Conservation (phyloP, 2,797 vertebrate species). For the Cirrhinus mrigala region DNA sequence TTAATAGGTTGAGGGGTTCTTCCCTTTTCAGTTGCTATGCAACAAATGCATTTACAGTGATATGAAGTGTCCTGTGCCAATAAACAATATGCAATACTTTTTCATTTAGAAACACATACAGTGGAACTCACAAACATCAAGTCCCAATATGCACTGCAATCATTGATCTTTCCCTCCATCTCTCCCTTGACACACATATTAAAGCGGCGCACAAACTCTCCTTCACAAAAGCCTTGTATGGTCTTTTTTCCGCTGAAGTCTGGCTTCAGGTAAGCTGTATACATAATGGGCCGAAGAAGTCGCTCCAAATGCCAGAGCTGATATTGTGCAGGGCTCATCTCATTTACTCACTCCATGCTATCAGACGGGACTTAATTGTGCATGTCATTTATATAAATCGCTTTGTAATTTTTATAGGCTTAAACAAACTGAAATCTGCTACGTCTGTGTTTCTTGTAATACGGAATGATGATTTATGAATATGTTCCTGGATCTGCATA, state of each 20-base stretch:
- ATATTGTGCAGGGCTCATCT: constrained; percentile 23
- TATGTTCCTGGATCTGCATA: background rate
- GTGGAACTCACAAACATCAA: background rate
- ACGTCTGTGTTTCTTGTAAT: background rate
- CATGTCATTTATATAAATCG: constrained; percentile 43
- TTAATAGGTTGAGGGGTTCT: background rate
- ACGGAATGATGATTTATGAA: constrained; percentile 10
- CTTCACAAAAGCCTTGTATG: constrained; percentile 19
- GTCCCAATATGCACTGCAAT: background rate
- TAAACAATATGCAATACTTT: constrained; percentile 36
- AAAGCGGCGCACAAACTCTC: background rate
- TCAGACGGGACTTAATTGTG: constrained; percentile 23
- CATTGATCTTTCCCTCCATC: background rate
- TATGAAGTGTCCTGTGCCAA: constrained; percentile 5
- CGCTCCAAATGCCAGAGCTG: background rate
- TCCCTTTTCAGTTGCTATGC: constrained; percentile 52
- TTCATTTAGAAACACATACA: constrained; percentile 14
- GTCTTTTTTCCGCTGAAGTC: constrained; percentile 26
- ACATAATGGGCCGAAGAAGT: constrained; percentile 22
- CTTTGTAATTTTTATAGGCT: background rate
- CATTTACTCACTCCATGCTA: constrained; percentile 36
- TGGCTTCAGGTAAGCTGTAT: constrained; percentile 52
- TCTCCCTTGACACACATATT: background rate
- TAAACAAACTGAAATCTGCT: constrained; percentile 4
- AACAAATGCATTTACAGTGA: constrained; percentile 39